Percentiles rank a stretch among this genome's conserved stretches.
Evolutionary conservation across 2,113 vertebrate species (phyloP).

Genomic region (Barbus barbus): DNA sequence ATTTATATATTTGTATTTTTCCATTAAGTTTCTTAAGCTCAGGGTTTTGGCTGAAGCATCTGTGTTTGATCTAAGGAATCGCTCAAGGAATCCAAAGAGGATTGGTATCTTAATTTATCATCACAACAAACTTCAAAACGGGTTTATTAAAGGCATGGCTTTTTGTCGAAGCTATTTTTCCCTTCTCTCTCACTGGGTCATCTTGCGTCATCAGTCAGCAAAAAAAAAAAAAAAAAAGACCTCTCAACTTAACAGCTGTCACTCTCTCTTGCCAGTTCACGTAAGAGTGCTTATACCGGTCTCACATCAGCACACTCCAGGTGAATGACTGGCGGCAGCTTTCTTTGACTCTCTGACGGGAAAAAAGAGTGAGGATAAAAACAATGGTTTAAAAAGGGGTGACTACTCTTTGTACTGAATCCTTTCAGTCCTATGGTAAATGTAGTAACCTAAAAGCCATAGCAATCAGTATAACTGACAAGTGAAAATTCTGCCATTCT

Average conservation of each 20-base stretch:
- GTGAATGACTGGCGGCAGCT: constrained; percentile 25
- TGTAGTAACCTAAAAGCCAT: background rate
- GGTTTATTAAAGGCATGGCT: constrained; percentile 23
- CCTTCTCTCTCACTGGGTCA: background rate
- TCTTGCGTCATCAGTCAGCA: background rate
- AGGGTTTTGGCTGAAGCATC: constrained; percentile 57
- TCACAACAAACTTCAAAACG: constrained; percentile 61
- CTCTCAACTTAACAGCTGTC: background rate
- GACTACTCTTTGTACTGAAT: constrained; percentile 5
- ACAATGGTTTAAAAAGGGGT: background rate
- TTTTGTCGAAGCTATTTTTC: background rate
- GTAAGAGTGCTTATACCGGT: background rate
- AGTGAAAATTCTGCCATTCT: background rate
- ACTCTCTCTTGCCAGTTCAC: background rate
- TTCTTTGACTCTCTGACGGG: background rate
- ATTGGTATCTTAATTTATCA: constrained; percentile 51
- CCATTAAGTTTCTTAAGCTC: constrained; percentile 57
- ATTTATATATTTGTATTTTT: constrained; percentile 48
- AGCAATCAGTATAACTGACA: background rate
- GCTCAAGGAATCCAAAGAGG: constrained; percentile 43
- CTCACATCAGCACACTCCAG: constrained; percentile 13
- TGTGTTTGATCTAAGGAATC: constrained; percentile 53
- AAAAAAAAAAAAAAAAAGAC: constrained; percentile 2
- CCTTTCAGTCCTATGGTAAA: background rate
- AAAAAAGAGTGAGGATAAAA: background rate